Evolutionary conservation across 2,113 vertebrate genomes (phyloP).

Genomic region (Cinclus cinclus): DNA sequence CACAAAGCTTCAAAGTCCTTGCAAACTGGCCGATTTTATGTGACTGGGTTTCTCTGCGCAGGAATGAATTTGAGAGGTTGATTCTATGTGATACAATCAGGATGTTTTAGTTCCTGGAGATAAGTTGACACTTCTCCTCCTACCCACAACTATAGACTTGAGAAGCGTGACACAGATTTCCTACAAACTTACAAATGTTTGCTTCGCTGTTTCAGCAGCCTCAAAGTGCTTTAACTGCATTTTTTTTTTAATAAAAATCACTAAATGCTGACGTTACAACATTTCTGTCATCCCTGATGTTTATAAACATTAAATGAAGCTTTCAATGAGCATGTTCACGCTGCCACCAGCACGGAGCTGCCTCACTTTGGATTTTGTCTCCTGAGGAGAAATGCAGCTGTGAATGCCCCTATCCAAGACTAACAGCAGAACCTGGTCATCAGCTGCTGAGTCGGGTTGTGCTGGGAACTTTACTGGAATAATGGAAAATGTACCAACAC

Average conservation of each 20-base stretch:
- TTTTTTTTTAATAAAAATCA: neutral
- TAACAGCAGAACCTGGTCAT: neutral
- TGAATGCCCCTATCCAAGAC: neutral
- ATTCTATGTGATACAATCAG: conserved; percentile 52
- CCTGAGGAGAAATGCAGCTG: neutral
- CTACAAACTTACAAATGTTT: conserved; percentile 50
- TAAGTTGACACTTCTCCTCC: conserved; percentile 55
- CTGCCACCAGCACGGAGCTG: neutral
- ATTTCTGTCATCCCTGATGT: neutral
- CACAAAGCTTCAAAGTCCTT: conserved; percentile 25
- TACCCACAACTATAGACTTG: conserved; percentile 40
- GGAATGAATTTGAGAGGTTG: conserved; percentile 7
- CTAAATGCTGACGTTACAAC: neutral
- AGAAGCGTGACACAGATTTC: conserved; percentile 38
- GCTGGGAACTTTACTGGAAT: neutral
- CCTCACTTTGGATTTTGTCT: neutral
- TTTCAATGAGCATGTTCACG: neutral
- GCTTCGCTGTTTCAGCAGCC: neutral
- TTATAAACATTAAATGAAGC: neutral
- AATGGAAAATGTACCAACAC: neutral
- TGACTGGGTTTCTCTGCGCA: neutral
- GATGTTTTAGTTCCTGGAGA: conserved; percentile 56
- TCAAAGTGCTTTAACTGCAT: neutral
- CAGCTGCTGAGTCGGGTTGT: fast-evolving
- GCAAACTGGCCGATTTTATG: neutral